phyloP scores from a whole-genome alignment of 2,888 invertebrate genomes.

The Nesidiocoris tenuis region DNA sequence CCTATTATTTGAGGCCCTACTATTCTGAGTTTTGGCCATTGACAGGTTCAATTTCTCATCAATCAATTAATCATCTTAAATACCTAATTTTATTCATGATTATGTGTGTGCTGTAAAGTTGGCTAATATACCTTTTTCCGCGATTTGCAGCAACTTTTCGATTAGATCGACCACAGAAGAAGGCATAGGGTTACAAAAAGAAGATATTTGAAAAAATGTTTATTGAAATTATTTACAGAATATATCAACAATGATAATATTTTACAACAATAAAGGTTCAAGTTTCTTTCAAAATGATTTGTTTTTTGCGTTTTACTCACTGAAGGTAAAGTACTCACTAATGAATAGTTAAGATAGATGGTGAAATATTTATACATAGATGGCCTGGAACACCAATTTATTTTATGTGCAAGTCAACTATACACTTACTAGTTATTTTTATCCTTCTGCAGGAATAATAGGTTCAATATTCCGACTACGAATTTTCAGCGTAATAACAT shows the following conservation, averaged over 20 bases:
- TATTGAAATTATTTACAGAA: constrained; percentile 37
- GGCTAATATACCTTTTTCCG: no score
- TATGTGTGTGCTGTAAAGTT: no score
- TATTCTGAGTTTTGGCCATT: no score
- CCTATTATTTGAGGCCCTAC: no score
- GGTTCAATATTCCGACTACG: neutral
- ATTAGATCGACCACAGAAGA: no score
- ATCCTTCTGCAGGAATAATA: constrained; percentile 18
- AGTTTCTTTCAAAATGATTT: neutral
- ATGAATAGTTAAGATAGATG: constrained; percentile 28
- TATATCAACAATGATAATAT: constrained; percentile 30
- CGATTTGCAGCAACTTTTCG: no score
- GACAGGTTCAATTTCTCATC: no score
- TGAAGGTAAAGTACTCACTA: constrained; percentile 7
- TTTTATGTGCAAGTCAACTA: constrained; percentile 17
- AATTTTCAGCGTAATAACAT: constrained; percentile 18
- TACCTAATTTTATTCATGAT: no score
- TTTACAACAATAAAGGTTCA: constrained; percentile 32
- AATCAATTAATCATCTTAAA: no score
- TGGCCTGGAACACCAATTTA: constrained; percentile 32
- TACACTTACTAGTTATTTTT: constrained; percentile 26
- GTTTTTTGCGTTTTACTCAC: constrained; percentile 1
- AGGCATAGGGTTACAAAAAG: no score
- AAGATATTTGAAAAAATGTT: constrained; percentile 32
- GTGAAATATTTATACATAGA: constrained; percentile 36